Evolutionary conservation across 2,113 vertebrate genomes (phyloP), one percentile per base, ranked within the genome.

Genomic region (Triplophysa rosa): DNA sequence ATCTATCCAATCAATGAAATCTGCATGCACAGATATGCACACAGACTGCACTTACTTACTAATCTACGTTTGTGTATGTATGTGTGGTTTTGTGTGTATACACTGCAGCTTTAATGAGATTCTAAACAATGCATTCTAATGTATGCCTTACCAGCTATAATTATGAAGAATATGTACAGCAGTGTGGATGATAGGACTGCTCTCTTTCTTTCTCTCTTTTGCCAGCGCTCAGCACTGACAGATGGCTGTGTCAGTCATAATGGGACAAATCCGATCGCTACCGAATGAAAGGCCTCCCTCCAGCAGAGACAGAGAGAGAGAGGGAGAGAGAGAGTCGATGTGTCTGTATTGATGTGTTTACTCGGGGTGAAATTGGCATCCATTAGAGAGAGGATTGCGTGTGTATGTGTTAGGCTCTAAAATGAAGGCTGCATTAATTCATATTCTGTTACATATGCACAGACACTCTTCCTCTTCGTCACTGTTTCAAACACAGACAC

Each of bases 241-340:
- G 87, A 84, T 88, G 85, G 85, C 84, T 74, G 82, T 85, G 84
- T 82, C 86, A 87, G 84, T 85, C 82, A 85, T 84, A 85, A 85
- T 85, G 86, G 78, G 81, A 83, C 80, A 87, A 85, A 87, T 85
- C 86, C 65, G 81, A 84, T 86, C 83, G 81, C 82, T 82, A 78
- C 77, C 71, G 78, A 81, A 84, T 84, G 77, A 81, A 79, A 84
- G 84, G 74, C 81, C 67, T 82, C 71, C 80, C 82, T 80, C 80
- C 71, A 75, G 80, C 78, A 52, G 74, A 70, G 81, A 65, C 42
- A 24, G 58, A 62, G 67, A 67, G 80, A 47, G 66, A 61, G 70
- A 67, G 59, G 21, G 70, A 64, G 52, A 21, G 29, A 59, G 45
- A 64, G 58, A 75, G 74, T 82, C 63, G 67, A 79, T 82, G 54